Evolutionary conservation across 2,888 invertebrate genomes (phyloP).

Genomic region (Neoitamus cyanurus): DNA sequence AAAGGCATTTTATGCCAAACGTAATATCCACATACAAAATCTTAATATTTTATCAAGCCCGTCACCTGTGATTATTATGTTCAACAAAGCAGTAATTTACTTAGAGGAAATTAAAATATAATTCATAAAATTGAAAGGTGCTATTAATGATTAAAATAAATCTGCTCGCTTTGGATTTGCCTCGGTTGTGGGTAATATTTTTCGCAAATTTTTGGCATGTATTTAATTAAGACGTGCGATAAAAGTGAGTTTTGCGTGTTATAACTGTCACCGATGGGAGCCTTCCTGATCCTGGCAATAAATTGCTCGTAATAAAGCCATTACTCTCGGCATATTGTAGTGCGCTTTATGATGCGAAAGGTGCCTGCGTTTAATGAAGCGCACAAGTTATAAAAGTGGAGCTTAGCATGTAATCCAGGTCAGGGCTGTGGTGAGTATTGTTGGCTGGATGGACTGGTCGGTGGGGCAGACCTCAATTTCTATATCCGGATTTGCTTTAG

Average conservation of each 20-base stretch:
- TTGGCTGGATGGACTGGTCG: background rate
- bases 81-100: no score
- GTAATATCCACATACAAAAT: no score
- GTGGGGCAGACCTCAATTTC: background rate
- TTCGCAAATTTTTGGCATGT: background rate
- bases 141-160: no score
- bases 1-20: no score
- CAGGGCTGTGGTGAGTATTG: background rate
- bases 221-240: background rate
- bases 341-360: background rate
- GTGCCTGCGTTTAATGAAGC: constrained; percentile 18
- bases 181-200: no score
- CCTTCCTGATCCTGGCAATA: background rate
- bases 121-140: no score
- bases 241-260: background rate
- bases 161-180: no score
- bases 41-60: no score
- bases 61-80: no score
- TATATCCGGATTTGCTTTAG: background rate
- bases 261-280: background rate
- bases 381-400: background rate
- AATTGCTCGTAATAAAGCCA: constrained; percentile 20
- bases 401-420: background rate
- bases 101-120: no score
- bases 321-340: background rate